Conservation (phyloP, 2,113 vertebrate genomes). For the Orcinus orca region DNA sequence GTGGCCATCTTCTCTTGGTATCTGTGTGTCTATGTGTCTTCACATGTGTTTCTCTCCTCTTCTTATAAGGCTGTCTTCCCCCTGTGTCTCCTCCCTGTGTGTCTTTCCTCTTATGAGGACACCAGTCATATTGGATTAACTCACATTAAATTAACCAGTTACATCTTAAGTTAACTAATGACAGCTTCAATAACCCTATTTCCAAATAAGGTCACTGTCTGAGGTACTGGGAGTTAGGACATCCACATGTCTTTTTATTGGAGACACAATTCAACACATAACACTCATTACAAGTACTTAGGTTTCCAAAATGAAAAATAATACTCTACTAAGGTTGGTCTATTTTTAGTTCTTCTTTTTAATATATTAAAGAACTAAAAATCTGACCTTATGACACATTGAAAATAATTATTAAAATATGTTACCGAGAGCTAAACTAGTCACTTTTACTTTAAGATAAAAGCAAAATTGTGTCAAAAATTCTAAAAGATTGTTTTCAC, state of each 20-base stretch:
- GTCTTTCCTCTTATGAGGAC: neutral
- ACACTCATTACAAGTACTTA: neutral
- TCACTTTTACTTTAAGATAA: neutral
- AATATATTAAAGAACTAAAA: neutral
- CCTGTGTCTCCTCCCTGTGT: neutral
- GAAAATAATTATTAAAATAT: neutral
- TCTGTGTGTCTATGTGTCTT: neutral
- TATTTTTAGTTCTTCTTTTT: neutral
- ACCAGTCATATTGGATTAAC: no score
- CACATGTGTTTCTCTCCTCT: no score
- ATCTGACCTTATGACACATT: neutral
- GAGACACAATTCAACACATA: neutral
- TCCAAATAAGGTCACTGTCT: neutral
- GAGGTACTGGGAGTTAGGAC: neutral
- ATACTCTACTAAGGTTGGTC: neutral
- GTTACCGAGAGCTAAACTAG: neutral
- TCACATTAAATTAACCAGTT: neutral
- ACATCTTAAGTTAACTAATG: neutral
- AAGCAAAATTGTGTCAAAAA: neutral
- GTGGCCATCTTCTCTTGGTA: neutral
- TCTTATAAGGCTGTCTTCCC: no score
- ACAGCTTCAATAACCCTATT: neutral
- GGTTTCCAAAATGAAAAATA: slow-evolving; percentile 4
- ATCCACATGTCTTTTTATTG: neutral
- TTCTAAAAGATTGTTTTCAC: neutral